These are phyloP conservation scores for Ostrea edulis DNA, from an alignment of 1,140 invertebrate genomes.

Conservation along the genomic window DNA sequence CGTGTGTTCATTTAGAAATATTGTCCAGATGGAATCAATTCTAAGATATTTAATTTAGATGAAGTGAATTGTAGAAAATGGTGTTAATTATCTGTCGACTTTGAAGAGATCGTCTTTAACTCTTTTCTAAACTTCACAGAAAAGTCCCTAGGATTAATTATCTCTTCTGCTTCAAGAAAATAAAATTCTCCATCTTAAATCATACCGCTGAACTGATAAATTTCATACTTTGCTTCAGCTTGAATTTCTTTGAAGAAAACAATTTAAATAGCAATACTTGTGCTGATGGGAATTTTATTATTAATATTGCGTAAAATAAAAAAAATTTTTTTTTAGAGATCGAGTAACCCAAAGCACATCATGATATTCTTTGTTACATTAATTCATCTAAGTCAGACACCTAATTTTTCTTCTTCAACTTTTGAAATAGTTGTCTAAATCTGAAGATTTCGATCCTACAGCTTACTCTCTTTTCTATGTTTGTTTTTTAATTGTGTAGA, in stretches of 20 bases:
- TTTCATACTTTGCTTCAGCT: conserved; percentile 1
- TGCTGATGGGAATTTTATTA: conserved; percentile 29
- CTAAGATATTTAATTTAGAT: neutral
- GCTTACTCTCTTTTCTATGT: neutral
- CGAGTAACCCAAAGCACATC: neutral
- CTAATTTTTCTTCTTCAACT: conserved; percentile 38
- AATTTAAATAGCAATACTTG: neutral
- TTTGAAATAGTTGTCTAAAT: conserved; percentile 38
- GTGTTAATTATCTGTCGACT: conserved; percentile 14
- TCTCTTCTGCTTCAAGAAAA: conserved; percentile 3
- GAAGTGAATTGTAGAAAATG: conserved; percentile 25
- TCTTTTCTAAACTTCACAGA: neutral
- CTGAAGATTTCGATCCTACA: neutral
- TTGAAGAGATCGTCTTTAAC: conserved; percentile 25
- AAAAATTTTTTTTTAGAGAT: neutral
- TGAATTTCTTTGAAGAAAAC: conserved; percentile 33
- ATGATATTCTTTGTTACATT: neutral
- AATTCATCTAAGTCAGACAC: neutral
- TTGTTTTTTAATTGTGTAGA: neutral
- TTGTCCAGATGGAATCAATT: conserved; percentile 22
- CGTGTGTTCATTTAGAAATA: neutral
- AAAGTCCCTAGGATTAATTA: conserved; percentile 16
- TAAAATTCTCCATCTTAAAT: neutral
- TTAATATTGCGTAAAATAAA: neutral
- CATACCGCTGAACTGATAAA: conserved; percentile 4